phyloP scores from a whole-genome alignment of 2,888 invertebrate species.

The Smittia sp. region DNA sequence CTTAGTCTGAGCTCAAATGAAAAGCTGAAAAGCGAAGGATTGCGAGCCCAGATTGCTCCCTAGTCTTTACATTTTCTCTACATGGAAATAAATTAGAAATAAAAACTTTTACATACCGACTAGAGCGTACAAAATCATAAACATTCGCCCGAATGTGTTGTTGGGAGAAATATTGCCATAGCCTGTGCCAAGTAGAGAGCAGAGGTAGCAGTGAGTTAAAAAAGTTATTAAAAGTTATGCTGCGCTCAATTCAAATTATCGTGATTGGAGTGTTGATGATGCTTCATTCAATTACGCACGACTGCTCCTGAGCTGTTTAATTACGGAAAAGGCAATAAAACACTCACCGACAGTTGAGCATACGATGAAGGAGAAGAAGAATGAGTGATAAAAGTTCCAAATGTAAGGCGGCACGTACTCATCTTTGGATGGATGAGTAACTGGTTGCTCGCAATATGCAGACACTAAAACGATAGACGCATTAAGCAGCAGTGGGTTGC shows the following conservation, averaged over 20 bases:
- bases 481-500: background rate
- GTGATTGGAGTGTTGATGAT: background rate
- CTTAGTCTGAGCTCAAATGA: too few relatives aligned
- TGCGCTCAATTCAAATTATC: background rate
- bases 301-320: background rate
- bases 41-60: background rate
- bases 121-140: constrained; percentile 84
- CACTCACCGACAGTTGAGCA: constrained; percentile 83
- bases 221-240: background rate
- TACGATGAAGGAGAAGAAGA: constrained; percentile 88
- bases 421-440: constrained; percentile 63
- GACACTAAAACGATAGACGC: constrained; percentile 55
- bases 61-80: background rate
- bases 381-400: constrained; percentile 89
- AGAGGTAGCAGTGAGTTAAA: constrained; percentile 28
- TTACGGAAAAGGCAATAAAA: background rate
- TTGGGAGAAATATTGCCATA: constrained; percentile 89
- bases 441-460: constrained; percentile 72
- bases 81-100: constrained; percentile 6
- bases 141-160: constrained; percentile 71
- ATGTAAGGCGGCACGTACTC: constrained; percentile 61
- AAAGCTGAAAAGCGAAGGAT: too few relatives aligned
- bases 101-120: constrained; percentile 58
- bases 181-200: constrained; percentile 58
- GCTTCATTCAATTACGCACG: background rate